phyloP scores from a whole-genome alignment of 2,113 vertebrate species.

The Protobothrops flavoviridis region DNA sequence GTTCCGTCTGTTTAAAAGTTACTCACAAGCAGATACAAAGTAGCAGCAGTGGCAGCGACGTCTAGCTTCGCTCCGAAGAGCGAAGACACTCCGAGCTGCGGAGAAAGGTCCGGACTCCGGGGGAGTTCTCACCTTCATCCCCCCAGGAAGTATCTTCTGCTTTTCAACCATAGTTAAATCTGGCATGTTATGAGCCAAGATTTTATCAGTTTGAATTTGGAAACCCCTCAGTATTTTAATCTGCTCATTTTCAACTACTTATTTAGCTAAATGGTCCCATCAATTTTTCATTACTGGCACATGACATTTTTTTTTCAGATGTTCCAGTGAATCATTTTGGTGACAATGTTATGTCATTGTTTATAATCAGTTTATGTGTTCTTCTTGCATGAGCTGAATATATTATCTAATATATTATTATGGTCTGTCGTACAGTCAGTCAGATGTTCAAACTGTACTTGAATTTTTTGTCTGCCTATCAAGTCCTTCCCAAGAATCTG shows the following conservation, averaged over 20 bases:
- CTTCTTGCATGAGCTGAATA: background rate
- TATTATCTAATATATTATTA: no score
- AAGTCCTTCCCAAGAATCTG: no score
- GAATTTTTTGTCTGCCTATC: no score
- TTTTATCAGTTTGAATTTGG: background rate
- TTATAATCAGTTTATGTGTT: background rate
- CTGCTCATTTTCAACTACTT: background rate
- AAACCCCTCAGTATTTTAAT: background rate
- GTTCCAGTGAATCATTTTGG: background rate
- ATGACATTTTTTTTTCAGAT: background rate
- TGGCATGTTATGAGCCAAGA: background rate
- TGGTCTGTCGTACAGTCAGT: no score
- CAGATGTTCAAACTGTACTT: no score
- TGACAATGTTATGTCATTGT: background rate
- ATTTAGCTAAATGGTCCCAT: background rate
- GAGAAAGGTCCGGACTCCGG: no score
- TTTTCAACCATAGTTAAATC: background rate
- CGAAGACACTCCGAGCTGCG: no score
- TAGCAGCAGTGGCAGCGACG: no score
- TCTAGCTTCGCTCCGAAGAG: no score
- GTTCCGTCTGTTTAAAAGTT: no score
- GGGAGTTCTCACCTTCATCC: no score
- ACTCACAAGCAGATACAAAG: no score
- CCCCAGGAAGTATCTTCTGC: background rate
- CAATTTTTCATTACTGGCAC: background rate